Percentiles rank a stretch among this genome's conserved stretches.
Conservation (phyloP, 2,113 vertebrate genomes). For the Falco punctatus region DNA sequence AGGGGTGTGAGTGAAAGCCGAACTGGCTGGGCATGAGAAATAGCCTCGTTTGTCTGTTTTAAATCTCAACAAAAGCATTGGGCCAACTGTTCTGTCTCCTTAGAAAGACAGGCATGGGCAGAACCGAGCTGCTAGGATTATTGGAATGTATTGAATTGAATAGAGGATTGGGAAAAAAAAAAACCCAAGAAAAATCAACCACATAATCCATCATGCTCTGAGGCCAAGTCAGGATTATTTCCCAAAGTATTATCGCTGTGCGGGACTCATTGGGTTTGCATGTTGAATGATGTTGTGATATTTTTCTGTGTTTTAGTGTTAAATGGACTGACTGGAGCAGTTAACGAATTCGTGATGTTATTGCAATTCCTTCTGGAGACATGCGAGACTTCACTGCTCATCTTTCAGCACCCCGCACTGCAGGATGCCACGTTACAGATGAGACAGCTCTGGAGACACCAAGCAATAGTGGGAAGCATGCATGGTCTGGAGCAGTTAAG, state of each 20-base stretch:
- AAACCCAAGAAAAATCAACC: neutral
- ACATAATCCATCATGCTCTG: neutral
- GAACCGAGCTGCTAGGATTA: neutral
- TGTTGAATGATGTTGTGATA: neutral
- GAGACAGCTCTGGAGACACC: neutral
- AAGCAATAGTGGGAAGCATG: neutral
- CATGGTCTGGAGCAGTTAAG: fast-evolving
- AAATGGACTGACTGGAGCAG: fast-evolving
- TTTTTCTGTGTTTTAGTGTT: neutral
- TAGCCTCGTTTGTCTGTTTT: neutral
- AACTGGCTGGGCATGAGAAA: neutral
- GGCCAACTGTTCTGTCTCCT: neutral
- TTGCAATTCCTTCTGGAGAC: neutral
- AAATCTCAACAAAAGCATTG: neutral
- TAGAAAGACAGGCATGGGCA: neutral
- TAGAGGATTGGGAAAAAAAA: neutral
- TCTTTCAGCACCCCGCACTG: neutral
- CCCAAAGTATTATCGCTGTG: neutral
- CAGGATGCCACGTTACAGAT: fast-evolving
- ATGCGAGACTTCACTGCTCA: neutral
- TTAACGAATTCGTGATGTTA: fast-evolving
- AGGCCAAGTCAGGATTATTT: neutral
- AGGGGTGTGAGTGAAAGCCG: neutral
- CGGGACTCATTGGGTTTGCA: neutral
- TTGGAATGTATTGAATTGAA: neutral